phyloP scores from a whole-genome alignment of 1,140 invertebrate genomes.

The Ooceraea biroi region DNA sequence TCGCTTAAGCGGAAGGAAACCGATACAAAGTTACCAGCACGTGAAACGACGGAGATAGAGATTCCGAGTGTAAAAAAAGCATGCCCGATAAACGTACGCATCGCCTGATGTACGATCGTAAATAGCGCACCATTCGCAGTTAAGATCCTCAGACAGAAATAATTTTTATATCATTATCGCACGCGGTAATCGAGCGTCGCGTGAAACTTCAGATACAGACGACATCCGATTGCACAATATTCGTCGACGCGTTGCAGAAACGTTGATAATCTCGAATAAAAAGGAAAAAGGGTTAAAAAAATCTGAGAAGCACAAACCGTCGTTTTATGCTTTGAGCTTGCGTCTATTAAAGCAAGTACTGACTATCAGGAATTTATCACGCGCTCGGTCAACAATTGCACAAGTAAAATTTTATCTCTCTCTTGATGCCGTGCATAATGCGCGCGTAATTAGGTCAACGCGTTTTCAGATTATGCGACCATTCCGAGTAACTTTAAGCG shows the following conservation, averaged over 20 bases:
- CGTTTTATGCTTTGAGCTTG: no score
- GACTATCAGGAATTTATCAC: conserved; percentile 5
- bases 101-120: conserved; percentile 29
- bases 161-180: conserved; percentile 39
- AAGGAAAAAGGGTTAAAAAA: background rate
- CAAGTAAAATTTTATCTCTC: background rate
- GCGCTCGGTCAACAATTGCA: background rate
- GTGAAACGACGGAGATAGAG: conserved; percentile 70
- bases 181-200: background rate
- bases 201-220: conserved; percentile 7
- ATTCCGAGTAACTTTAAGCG: conserved; percentile 25
- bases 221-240: no score
- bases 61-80: conserved; percentile 18
- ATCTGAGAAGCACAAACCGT: background rate
- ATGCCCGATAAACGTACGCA: conserved; percentile 22
- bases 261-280: background rate
- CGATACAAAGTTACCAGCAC: conserved; percentile 72
- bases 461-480: conserved; percentile 9
- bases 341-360: no score
- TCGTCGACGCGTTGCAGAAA: background rate
- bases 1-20: conserved; percentile 72
- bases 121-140: conserved; percentile 1
- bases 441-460: conserved; percentile 36
- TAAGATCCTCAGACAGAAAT: conserved; percentile 4
- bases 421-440: background rate